A percentile compares a stretch with the other conserved stretches of the same genome.
Conservation (phyloP, 1,140 invertebrate genomes). For the Armadillidium nasatum region DNA sequence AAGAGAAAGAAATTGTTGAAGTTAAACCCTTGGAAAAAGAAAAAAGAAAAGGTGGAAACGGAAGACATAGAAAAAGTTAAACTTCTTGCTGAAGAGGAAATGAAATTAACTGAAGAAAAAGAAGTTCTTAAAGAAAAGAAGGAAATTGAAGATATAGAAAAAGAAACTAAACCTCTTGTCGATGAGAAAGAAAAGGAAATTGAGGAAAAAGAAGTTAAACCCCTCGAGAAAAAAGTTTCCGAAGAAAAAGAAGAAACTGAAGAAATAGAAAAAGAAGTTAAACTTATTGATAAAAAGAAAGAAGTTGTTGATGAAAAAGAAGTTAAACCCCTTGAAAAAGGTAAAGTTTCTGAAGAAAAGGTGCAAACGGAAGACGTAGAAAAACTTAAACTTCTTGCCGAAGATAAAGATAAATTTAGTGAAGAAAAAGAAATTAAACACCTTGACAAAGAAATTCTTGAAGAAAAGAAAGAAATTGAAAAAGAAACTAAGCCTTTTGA, state of each 20-base stretch:
- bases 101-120: not conserved
- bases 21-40: not conserved
- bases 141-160: conserved; percentile 43
- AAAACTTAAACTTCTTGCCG: not conserved
- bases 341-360: conserved; percentile 24
- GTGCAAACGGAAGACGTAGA: not conserved
- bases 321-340: not conserved
- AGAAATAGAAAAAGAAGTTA: not conserved
- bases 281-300: not conserved
- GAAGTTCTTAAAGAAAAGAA: conserved; percentile 45
- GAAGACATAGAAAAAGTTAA: conserved; percentile 11
- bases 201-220: conserved; percentile 46
- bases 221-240: too few relatives aligned
- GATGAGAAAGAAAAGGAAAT: conserved; percentile 14
- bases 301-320: not conserved
- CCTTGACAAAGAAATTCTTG: not conserved
- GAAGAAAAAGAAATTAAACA: not conserved
- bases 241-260: too few relatives aligned
- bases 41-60: not conserved
- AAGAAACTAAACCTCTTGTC: not conserved
- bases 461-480: not conserved
- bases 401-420: not conserved
- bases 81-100: not conserved
- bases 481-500: conserved; percentile 45
- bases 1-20: not conserved